Evolutionary conservation across 2,797 vertebrate genomes (phyloP).

Genomic region (Rhinella marina): DNA sequence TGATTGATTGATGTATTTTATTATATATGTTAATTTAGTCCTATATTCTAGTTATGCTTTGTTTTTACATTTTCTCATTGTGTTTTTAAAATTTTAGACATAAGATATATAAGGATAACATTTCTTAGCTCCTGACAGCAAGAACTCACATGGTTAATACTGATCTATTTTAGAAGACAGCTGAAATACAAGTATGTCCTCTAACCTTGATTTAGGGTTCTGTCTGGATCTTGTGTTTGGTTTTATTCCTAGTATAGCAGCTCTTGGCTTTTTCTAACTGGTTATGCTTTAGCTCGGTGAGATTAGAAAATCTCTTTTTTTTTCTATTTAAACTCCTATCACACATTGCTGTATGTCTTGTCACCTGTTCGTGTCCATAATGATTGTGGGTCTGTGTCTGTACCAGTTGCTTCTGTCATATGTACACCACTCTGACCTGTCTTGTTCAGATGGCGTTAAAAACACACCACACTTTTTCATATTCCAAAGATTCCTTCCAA

Average conservation of each 20-base stretch:
- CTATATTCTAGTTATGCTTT: no score
- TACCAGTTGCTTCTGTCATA: not conserved
- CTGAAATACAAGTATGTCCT: not conserved
- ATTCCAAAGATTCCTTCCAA: no score
- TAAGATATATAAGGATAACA: no score
- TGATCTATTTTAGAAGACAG: not conserved
- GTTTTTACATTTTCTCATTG: no score
- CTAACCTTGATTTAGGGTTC: not conserved
- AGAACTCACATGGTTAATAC: not conserved
- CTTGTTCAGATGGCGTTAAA: not conserved
- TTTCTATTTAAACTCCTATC: not conserved
- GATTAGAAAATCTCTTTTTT: not conserved
- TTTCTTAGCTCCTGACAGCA: not conserved
- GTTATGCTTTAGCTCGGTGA: not conserved
- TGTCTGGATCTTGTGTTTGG: not conserved
- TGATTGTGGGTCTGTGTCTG: not conserved
- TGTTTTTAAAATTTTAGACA: not conserved
- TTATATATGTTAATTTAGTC: no score
- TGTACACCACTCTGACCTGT: not conserved
- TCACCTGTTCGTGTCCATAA: not conserved
- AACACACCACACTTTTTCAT: no score
- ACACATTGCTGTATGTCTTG: not conserved
- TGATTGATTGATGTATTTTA: no score
- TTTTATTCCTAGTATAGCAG: not conserved
- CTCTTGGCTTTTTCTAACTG: not conserved